Percentiles rank a stretch among this genome's conserved stretches.
phyloP scores from a whole-genome alignment of 92 coral and sea anemone genomes.

The Pocillopora meandrina region DNA sequence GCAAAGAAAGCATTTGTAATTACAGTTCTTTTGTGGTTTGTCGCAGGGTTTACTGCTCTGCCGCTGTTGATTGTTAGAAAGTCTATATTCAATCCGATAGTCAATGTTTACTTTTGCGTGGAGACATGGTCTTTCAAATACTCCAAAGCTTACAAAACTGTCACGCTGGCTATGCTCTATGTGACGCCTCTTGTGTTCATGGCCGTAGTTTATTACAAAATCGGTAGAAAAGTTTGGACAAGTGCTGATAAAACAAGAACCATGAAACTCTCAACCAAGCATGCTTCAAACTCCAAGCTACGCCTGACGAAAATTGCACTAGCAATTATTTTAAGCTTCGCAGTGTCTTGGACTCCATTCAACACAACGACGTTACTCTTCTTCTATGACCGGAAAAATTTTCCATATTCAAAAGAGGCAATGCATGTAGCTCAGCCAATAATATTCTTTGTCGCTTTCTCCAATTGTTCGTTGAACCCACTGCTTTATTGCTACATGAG shows the following conservation, averaged over 20 bases:
- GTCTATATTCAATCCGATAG: neutral
- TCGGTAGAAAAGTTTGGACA: conserved; percentile 68
- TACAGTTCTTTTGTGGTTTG: conserved; percentile 56
- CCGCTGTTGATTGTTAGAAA: conserved; percentile 63
- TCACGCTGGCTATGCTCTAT: conserved; percentile 53
- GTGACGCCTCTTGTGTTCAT: conserved; percentile 66
- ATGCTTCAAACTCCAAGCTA: conserved; percentile 60
- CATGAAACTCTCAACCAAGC: conserved; percentile 50
- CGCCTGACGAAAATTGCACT: conserved; percentile 82
- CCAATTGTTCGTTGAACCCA: conserved; percentile 86
- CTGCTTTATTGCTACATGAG: conserved; percentile 84
- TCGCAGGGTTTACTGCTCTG: conserved; percentile 49
- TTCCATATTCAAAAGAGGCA: neutral
- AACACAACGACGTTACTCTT: conserved; percentile 22
- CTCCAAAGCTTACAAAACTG: conserved; percentile 46
- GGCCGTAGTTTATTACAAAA: conserved; percentile 67
- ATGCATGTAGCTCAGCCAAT: conserved; percentile 46
- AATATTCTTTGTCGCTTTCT: conserved; percentile 57
- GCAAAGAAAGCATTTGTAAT: conserved; percentile 44
- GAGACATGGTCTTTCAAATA: conserved; percentile 46
- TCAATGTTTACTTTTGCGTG: conserved; percentile 29
- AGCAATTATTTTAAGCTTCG: conserved; percentile 74
- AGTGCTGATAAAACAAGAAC: conserved; percentile 69
- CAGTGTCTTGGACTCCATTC: conserved; percentile 78
- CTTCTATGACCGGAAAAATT: conserved; percentile 12